These are phyloP conservation scores for Oryzias javanicus DNA, from an alignment of 2,113 vertebrate genomes.

Conservation along the genomic window DNA sequence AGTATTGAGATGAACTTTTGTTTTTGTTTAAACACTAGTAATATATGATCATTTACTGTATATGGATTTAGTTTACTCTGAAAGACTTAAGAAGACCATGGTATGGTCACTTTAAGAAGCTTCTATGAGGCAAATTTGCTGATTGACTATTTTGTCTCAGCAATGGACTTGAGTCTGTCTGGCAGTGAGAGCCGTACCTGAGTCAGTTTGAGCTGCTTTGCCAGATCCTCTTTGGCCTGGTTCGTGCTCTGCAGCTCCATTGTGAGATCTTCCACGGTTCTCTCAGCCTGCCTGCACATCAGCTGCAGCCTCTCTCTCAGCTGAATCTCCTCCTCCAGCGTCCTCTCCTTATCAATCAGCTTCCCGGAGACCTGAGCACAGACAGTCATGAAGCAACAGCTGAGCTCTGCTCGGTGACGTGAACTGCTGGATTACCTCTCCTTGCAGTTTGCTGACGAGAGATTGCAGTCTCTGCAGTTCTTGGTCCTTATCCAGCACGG, in stretches of 20 bases:
- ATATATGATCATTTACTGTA: no score
- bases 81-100: no score
- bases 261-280: slow-evolving; percentile 71
- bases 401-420: background rate
- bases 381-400: background rate
- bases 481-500: slow-evolving; percentile 73
- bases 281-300: slow-evolving; percentile 78
- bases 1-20: no score
- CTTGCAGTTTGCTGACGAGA: slow-evolving; percentile 67
- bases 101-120: no score
- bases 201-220: slow-evolving; percentile 71
- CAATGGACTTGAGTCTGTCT: background rate
- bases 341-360: slow-evolving; percentile 72
- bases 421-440: slow-evolving; percentile 59
- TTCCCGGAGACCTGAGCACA: slow-evolving; percentile 70
- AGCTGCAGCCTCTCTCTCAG: slow-evolving; percentile 74
- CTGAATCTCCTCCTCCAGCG: slow-evolving; percentile 81
- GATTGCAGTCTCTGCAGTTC: slow-evolving; percentile 63
- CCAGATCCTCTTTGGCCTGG: slow-evolving; percentile 73
- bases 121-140: no score
- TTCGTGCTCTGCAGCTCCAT: slow-evolving; percentile 73
- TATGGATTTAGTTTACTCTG: no score
- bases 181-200: slow-evolving; percentile 59
- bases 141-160: background rate
- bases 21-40: no score